Conservation (phyloP, 2,888 invertebrate genomes). For the Dioctria rufipes region DNA sequence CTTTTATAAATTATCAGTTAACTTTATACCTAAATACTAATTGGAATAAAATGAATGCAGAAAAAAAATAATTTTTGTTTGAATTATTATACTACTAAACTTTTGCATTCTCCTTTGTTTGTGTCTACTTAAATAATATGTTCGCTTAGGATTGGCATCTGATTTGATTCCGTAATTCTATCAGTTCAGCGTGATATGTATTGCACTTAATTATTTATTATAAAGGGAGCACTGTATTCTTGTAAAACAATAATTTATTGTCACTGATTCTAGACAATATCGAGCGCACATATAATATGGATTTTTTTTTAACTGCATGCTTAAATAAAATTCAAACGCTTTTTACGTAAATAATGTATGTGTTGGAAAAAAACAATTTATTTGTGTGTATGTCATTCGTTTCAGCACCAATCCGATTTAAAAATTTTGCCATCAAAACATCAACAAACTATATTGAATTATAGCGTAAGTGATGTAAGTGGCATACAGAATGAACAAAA, state of each 20-base stretch:
- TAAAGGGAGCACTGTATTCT: too few relatives aligned
- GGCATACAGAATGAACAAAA: constrained; percentile 54
- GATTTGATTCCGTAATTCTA: too few relatives aligned
- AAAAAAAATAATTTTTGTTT: constrained; percentile 31
- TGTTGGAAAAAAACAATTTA: neutral
- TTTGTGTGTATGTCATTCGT: constrained; percentile 43
- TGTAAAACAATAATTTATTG: too few relatives aligned
- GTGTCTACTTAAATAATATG: too few relatives aligned
- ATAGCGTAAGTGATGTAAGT: constrained; percentile 56
- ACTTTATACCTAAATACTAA: constrained; percentile 22
- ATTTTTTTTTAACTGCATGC: constrained; percentile 15
- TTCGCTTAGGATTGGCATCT: too few relatives aligned
- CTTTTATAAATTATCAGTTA: constrained; percentile 41
- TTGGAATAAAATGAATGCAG: constrained; percentile 40
- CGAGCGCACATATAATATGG: neutral
- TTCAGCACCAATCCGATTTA: constrained; percentile 57
- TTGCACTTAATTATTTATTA: too few relatives aligned
- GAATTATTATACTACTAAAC: neutral
- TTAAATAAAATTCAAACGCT: neutral
- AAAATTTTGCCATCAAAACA: constrained; percentile 57
- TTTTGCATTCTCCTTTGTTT: neutral
- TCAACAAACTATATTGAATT: constrained; percentile 56
- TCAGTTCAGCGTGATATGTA: too few relatives aligned
- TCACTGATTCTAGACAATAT: too few relatives aligned
- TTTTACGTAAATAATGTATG: too few relatives aligned